Conservation (phyloP, 1,140 invertebrate genomes). For the Matsumurasca onukii region DNA sequence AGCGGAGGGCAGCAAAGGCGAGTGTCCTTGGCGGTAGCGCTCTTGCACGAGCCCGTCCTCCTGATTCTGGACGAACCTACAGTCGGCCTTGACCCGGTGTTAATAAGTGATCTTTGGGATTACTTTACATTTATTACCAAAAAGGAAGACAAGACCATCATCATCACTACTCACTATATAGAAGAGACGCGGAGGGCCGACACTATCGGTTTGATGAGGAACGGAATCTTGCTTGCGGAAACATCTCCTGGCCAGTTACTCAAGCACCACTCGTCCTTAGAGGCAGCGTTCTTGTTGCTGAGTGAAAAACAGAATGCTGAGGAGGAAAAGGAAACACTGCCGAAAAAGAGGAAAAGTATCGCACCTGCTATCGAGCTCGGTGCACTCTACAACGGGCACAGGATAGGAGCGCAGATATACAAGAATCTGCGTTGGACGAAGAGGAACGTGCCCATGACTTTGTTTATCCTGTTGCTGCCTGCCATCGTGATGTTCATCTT, state of each 20-base stretch:
- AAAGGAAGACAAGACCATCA: constrained; percentile 65
- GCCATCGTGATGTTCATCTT: constrained; percentile 60
- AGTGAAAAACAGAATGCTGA: constrained; percentile 38
- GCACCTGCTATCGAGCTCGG: neutral
- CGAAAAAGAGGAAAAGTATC: neutral
- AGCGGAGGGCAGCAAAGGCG: constrained; percentile 92
- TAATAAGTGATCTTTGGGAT: too few relatives aligned
- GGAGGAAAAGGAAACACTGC: constrained; percentile 26
- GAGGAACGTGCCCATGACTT: constrained; percentile 74
- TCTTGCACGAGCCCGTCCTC: constrained; percentile 90
- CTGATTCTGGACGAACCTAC: constrained; percentile 93
- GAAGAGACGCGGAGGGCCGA: constrained; percentile 83
- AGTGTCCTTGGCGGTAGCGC: constrained; percentile 88
- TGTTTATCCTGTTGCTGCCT: constrained; percentile 59
- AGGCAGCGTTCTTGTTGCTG: constrained; percentile 61
- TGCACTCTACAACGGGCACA: constrained; percentile 17
- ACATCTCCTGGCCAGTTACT: constrained; percentile 55
- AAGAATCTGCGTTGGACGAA: constrained; percentile 89
- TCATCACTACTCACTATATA: constrained; percentile 95
- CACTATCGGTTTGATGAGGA: constrained; percentile 61
- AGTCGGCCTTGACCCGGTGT: too few relatives aligned
- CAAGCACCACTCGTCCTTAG: constrained; percentile 52
- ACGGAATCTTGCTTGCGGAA: constrained; percentile 59
- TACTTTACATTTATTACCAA: constrained; percentile 73
- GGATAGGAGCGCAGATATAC: constrained; percentile 70